phyloP scores from a whole-genome alignment of 1,140 invertebrate genomes.

The Drosophila nebulosa region DNA sequence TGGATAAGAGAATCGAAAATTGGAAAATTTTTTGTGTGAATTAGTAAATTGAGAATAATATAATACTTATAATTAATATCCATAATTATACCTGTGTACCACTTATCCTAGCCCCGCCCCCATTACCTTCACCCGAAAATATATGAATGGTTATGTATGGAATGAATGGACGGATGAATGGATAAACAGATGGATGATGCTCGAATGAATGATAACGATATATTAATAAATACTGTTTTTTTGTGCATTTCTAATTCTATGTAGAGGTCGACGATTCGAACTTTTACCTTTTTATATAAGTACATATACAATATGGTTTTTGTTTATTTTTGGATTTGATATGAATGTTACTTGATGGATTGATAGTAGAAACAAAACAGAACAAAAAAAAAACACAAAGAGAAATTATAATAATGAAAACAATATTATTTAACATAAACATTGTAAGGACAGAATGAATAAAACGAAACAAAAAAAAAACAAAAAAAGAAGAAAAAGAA shows the following conservation, averaged over 20 bases:
- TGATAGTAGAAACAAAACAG: constrained; percentile 47
- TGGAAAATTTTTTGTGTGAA: background rate
- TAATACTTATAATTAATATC: background rate
- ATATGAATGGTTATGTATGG: constrained; percentile 10
- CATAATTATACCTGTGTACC: background rate
- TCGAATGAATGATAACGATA: background rate
- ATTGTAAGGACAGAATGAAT: constrained; percentile 2
- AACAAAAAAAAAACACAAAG: background rate
- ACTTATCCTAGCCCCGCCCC: background rate
- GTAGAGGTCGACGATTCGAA: constrained; percentile 10
- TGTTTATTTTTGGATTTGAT: constrained; percentile 62
- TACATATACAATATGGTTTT: constrained; percentile 42
- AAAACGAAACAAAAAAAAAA: background rate
- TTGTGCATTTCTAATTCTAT: constrained; percentile 47
- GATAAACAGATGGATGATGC: constrained; percentile 15
- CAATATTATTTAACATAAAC: background rate
- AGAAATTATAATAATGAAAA: constrained; percentile 11
- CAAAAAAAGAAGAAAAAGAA: constrained; percentile 3
- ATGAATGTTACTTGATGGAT: constrained; percentile 68
- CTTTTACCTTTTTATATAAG: constrained; percentile 39
- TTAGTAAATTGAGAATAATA: background rate
- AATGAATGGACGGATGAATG: constrained; percentile 5
- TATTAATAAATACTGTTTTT: constrained; percentile 49
- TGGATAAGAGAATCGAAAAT: background rate
- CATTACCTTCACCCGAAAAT: background rate